Percentiles rank a stretch among this genome's conserved stretches.
These are phyloP conservation scores for Willisornis vidua DNA, from an alignment of 2,113 vertebrate species.

Conservation along the genomic window DNA sequence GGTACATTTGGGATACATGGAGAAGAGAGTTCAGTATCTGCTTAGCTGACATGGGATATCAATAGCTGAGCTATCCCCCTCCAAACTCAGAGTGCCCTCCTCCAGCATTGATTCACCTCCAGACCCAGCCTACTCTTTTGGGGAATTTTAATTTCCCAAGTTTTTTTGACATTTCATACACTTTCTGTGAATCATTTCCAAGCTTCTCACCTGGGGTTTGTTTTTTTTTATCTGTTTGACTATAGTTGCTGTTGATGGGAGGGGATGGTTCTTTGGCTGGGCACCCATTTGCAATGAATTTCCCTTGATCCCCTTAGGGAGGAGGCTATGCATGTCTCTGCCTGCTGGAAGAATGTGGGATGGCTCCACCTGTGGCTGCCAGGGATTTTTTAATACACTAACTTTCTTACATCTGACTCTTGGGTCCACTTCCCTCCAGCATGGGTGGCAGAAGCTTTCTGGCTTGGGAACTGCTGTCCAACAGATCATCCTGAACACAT, in stretches of 20 bases:
- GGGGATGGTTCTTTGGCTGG: constrained; percentile 34
- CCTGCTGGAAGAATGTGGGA: constrained; percentile 60
- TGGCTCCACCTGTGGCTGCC: background rate
- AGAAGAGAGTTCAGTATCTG: background rate
- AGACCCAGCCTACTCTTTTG: background rate
- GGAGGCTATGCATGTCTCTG: background rate
- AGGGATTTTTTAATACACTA: background rate
- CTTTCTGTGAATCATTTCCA: constrained; percentile 38
- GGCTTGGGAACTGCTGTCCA: background rate
- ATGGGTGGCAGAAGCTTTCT: background rate
- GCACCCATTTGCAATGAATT: constrained; percentile 33
- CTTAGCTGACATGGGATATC: background rate
- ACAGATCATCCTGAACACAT: background rate
- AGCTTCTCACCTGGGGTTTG: background rate
- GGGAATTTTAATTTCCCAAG: background rate
- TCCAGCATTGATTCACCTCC: background rate
- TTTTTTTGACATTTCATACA: background rate
- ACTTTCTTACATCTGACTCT: background rate
- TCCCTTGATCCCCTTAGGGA: constrained; percentile 36
- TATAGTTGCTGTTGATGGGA: background rate
- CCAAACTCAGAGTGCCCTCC: background rate
- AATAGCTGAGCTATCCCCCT: background rate
- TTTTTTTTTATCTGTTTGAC: background rate
- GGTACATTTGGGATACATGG: background rate
- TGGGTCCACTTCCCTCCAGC: background rate